Evolutionary conservation across 2,797 vertebrate species (phyloP), one percentile per base, ranked within the genome.

Genomic region (Sebastes itinus): DNA sequence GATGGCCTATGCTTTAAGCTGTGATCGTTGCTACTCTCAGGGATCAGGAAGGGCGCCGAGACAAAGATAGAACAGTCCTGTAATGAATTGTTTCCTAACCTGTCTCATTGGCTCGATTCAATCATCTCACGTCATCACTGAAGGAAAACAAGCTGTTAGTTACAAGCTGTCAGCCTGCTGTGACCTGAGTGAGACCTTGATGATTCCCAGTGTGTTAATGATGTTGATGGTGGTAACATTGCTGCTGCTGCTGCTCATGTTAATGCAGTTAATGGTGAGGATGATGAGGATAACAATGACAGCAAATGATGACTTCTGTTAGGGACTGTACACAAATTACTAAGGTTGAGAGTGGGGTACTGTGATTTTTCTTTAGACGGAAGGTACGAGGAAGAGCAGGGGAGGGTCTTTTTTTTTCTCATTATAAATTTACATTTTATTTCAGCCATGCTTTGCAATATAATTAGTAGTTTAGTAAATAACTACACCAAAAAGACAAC

Each of bases 1-100:
- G 38, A 0, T 11, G 38, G 2, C 6, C 14, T 46, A 16, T 1
- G 38, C 14, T 0, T 42, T 14, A 42, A 42, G 38, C 38, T 1
- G 6, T 42, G 38, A 42, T 16, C 7, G 0, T 27, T 65, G 14
- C 23, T 46, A 16, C 22, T 1, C 18, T 22, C 27, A 72, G 5
- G 25, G 28, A n/a, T 27, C 25, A 22, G 12, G 7, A 20, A 4
- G 3, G 33, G 33, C 1, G 12, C 3, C 22, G 8, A 49, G 6
- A 42, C 18, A n/a, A 12, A 62, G 60, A 46, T 46, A 18, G 14
- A 35, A 28, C 58, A 60, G 16, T 30, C 2, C 58, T 30, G 16
- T 28, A 9, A 60, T 9, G 6, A 35, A 13, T 7, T 62, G 13
- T 32, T 46, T 32, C 20, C 56, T 46, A 9, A 60, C 16, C 6